Evolutionary conservation across 2,888 invertebrate genomes (phyloP), one percentile per base, ranked within the genome.

Genomic region (Drosophila phalerata): DNA sequence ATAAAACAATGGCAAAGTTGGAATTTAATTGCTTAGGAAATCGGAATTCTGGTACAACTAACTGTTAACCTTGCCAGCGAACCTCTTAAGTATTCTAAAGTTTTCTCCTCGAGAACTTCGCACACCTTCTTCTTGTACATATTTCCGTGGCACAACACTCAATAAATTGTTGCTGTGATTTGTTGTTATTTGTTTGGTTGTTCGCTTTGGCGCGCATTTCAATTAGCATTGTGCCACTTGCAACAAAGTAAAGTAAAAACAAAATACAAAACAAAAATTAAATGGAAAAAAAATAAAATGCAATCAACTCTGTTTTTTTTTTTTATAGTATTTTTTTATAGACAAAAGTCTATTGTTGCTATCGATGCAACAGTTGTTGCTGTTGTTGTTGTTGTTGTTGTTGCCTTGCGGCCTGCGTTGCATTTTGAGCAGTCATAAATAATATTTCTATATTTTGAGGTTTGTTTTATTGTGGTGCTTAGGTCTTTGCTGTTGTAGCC

Each of bases 141-240:
- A 43, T 69, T 58, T 71, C 45, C 34, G 57, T 56, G 70, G 40
- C 70, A 60, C 53, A 60, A 60, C 53, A 60, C 43, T 69, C 71
- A 60, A 72, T 70, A 67, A 70, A 68, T 70, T 68, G 45, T 64
- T 60, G 56, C 32, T 47, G 42, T 58, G 32, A 60, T 43, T 57
- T 43, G 63, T 40, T 63, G 45, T 30, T 62, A 17, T 40, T 58
- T 32, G 51, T 40, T 42, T n/a, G 37, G 11, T 42, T 43, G 56
- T 43, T 64, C 22, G 63, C 63, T 75, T 70, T 56, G 43, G 56
- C 45, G 56, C 67, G 76, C 71, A 75, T 71, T 71, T 64, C 64
- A 68, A 76, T 67, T 71, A 71, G 75, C 67, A 67, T 57, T 67
- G 76, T 75, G 76, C 76, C 63, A 75, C 76, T 70, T 75, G 71